Evolutionary conservation across 2,888 invertebrate species (phyloP).

Genomic region (Meghimatium bilineatum): DNA sequence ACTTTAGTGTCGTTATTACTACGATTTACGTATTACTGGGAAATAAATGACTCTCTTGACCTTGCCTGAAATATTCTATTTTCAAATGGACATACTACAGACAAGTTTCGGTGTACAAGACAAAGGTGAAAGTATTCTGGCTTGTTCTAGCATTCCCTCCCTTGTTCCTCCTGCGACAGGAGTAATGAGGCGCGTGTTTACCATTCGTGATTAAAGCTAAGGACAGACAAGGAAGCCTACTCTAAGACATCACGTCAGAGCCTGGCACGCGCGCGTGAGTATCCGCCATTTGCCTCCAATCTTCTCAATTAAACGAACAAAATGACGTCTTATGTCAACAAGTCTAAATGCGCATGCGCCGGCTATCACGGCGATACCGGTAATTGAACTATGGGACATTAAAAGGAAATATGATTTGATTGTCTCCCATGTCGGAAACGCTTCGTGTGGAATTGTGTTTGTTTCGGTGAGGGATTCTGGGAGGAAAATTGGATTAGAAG

Average conservation of each 20-base stretch:
- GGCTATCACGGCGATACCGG: slow-evolving; percentile 39
- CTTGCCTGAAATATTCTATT: too few species aligned
- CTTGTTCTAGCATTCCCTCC: not conserved
- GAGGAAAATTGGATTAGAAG: slow-evolving; percentile 12
- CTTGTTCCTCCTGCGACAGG: slow-evolving; percentile 18
- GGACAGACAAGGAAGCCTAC: slow-evolving; percentile 5
- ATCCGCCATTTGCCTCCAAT: slow-evolving; percentile 29
- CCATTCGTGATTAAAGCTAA: slow-evolving; percentile 24
- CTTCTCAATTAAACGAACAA: slow-evolving; percentile 42
- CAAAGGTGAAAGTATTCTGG: slow-evolving; percentile 5
- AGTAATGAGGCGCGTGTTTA: slow-evolving; percentile 34
- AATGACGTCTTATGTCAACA: slow-evolving; percentile 40
- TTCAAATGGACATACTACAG: slow-evolving; percentile 1
- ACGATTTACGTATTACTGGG: too few species aligned
- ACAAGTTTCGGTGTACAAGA: not conserved
- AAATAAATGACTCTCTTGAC: too few species aligned
- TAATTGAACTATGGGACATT: slow-evolving; percentile 45
- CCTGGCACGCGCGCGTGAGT: slow-evolving; percentile 26
- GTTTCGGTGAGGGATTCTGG: slow-evolving; percentile 17
- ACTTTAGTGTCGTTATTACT: too few species aligned
- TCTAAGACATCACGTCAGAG: slow-evolving; percentile 10
- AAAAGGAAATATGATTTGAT: slow-evolving; percentile 47
- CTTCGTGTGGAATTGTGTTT: slow-evolving; percentile 44
- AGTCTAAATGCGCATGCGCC: slow-evolving; percentile 40
- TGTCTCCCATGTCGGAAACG: slow-evolving; percentile 37